phyloP scores from a whole-genome alignment of 2,113 vertebrate species.

The Enhydra lutris region DNA sequence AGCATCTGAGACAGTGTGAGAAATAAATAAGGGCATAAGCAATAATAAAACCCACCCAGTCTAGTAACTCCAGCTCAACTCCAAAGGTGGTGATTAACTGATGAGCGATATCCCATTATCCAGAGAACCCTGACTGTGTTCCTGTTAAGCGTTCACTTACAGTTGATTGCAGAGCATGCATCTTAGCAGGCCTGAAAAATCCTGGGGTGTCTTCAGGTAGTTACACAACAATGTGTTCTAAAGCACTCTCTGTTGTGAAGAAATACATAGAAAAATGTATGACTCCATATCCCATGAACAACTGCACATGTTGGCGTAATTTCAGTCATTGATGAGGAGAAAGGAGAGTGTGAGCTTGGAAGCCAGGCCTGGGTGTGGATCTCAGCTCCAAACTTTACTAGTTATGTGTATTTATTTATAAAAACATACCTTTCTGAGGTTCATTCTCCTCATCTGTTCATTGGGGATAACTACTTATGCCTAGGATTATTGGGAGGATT shows the following conservation, averaged over 20 bases:
- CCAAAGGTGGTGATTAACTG: constrained; percentile 26
- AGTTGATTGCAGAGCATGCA: background rate
- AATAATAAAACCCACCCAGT: background rate
- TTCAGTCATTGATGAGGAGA: background rate
- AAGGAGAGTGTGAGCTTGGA: background rate
- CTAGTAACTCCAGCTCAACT: constrained; percentile 3
- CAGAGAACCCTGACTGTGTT: background rate
- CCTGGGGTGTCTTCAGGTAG: background rate
- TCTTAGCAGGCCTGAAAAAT: background rate
- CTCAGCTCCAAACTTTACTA: background rate
- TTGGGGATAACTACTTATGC: background rate
- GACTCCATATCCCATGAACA: background rate
- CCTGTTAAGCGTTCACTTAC: constrained; percentile 1
- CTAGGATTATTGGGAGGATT: background rate
- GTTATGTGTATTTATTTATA: background rate
- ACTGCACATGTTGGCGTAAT: background rate
- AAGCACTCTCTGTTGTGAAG: background rate
- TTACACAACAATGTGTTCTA: constrained; percentile 1
- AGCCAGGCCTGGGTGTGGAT: background rate
- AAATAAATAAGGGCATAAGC: constrained; percentile 37
- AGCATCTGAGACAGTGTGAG: background rate
- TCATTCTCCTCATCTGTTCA: constrained; percentile 1
- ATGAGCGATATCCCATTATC: background rate
- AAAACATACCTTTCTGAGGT: background rate
- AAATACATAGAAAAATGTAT: background rate